Percentiles rank a stretch among this genome's conserved stretches.
Evolutionary conservation across 2,888 invertebrate genomes (phyloP).

Genomic region (Temnothorax ravouxi): DNA sequence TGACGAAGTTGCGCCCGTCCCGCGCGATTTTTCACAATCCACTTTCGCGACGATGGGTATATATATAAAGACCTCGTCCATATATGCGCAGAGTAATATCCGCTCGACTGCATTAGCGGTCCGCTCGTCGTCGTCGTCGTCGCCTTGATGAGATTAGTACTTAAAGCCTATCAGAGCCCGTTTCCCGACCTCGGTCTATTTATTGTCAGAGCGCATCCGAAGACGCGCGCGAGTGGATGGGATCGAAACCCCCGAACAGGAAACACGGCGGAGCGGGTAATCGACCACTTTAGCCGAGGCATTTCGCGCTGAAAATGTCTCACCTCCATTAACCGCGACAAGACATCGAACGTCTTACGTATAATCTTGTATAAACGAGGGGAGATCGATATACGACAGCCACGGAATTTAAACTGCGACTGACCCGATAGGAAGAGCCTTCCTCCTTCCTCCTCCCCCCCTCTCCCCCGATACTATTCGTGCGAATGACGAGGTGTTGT

Average conservation of each 20-base stretch:
- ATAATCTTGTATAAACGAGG: slow-evolving; percentile 31
- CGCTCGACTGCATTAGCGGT: slow-evolving; percentile 53
- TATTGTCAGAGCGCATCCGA: slow-evolving; percentile 45
- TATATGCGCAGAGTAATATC: slow-evolving; percentile 41
- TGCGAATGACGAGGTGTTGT: slow-evolving; percentile 21
- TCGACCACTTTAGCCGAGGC: slow-evolving; percentile 51
- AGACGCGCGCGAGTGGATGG: slow-evolving; percentile 14
- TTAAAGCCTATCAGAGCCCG: slow-evolving; percentile 56
- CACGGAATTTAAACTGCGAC: slow-evolving; percentile 50
- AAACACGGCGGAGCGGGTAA: slow-evolving; percentile 32
- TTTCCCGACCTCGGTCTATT: slow-evolving; percentile 55
- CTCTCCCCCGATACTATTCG: slow-evolving; percentile 7
- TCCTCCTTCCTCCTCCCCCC: too few relatives aligned
- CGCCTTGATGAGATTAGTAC: slow-evolving; percentile 57
- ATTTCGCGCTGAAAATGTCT: slow-evolving; percentile 53
- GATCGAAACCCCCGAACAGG: slow-evolving; percentile 4
- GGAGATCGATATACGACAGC: slow-evolving; percentile 42
- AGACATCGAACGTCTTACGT: slow-evolving; percentile 38
- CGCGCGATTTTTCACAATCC: slow-evolving; percentile 28
- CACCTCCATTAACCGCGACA: slow-evolving; percentile 48
- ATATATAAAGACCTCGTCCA: slow-evolving; percentile 29
- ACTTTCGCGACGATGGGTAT: slow-evolving; percentile 22
- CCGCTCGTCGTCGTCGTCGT: slow-evolving; percentile 25
- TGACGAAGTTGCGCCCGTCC: not conserved
- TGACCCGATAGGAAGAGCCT: slow-evolving; percentile 19